Evolutionary conservation across 2,113 vertebrate species (phyloP).

Genomic region (Ameiurus melas): DNA sequence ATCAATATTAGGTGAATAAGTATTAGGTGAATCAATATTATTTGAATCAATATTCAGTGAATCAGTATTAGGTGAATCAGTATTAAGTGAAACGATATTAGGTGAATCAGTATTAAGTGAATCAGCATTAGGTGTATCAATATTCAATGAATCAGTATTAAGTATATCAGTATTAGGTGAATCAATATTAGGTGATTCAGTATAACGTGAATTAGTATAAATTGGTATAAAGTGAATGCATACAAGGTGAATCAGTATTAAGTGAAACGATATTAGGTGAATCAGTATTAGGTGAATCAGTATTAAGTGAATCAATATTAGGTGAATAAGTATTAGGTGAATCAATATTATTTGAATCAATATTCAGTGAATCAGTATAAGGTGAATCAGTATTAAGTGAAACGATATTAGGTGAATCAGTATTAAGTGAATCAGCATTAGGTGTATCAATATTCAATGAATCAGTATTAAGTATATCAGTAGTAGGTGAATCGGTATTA

Average conservation of each 20-base stretch:
- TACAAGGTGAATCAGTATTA: not conserved
- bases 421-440: not conserved
- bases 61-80: not conserved
- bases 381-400: too few relatives aligned
- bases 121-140: too few relatives aligned
- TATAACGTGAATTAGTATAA: not conserved
- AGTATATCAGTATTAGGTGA: too few relatives aligned
- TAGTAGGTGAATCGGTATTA: not conserved
- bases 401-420: too few relatives aligned
- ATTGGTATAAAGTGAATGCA: not conserved
- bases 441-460: not conserved
- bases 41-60: not conserved
- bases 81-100: too few relatives aligned
- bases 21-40: too few relatives aligned
- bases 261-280: not conserved
- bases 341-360: not conserved
- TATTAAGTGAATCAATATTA: not conserved
- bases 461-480: not conserved
- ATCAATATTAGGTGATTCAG: too few relatives aligned
- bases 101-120: too few relatives aligned
- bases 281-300: not conserved
- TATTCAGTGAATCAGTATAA: too few relatives aligned
- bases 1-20: too few relatives aligned
- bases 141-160: too few relatives aligned
- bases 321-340: not conserved